Base-by-base conservation (phyloP, 2,888 invertebrate genomes). In the Eurytoma adleriae region DNA sequence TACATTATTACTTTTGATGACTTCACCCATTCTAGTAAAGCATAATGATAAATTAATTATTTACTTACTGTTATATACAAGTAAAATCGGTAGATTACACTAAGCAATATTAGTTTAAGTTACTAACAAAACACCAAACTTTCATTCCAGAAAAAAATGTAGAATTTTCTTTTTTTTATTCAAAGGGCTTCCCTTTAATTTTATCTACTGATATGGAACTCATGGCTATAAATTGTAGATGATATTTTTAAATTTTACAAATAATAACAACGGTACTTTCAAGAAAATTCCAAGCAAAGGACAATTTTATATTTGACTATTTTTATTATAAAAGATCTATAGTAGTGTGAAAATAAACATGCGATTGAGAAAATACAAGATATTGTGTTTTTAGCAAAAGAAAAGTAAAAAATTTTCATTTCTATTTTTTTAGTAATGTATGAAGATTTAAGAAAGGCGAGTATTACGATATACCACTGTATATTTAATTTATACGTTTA, bases 91-190 rank as follows among this genome's bases (percentile, higher is more conserved):
- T 76, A 56, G 71, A 40, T 80, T 71, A 50, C 61, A 72, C 52
- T 64, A 77, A 80, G 76, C 62, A 72, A 80, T 72, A 76, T 80
- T 80, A 79, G 40, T 72, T 80, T 77, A 80, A 77, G 69, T 50
- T 40, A 24, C 18, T 40, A 3, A 76, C 24, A n/a, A 52, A 56
- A 52, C 27, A 54, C 18, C 50, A 56, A 52, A 64, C 76, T 76
- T 80, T 56, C 71, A 74, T 14, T 54, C 57, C 30, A 74, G 18
- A 57, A 50, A 27, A 48, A 40, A 64, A 59, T 59, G 69, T n/a
- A 12, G 50, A 68, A 10, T 18, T 24, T 48, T 48, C 52, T 74
- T 68, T 54, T 30, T 3, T 30, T 3, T 24, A 70, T 77, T 27
- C 40, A 24, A 68, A 74, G 61, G 64, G 69, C 64, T 74, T 79